A percentile compares a stretch with the other conserved stretches of the same genome.
These are phyloP conservation scores for Vidua chalybeata DNA, from an alignment of 2,113 vertebrate genomes.

Conservation along the genomic window DNA sequence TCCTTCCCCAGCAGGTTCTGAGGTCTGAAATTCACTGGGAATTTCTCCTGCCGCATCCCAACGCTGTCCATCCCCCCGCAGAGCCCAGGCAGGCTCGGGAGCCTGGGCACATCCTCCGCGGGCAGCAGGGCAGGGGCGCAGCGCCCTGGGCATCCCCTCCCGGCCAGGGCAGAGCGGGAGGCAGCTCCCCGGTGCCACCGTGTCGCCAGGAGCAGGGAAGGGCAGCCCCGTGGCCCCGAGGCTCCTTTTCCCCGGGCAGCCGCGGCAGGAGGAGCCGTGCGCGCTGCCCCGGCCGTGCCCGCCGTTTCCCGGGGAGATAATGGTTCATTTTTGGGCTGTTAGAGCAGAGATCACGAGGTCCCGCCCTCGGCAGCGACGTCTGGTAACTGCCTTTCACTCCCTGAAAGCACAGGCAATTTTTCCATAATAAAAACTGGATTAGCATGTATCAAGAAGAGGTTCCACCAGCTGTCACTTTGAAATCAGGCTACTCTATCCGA, in stretches of 20 bases:
- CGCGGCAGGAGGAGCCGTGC: background rate
- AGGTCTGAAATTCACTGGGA: background rate
- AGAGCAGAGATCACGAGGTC: constrained; percentile 76
- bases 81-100: fast-evolving
- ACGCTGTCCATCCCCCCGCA: fast-evolving
- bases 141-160: background rate
- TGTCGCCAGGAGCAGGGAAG: fast-evolving
- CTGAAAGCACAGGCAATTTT: constrained; percentile 89
- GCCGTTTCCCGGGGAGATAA: constrained; percentile 74
- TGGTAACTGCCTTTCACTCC: constrained; percentile 84
- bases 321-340: constrained; percentile 74
- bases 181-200: fast-evolving
- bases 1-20: background rate
- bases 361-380: constrained; percentile 76
- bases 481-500: constrained; percentile 87
- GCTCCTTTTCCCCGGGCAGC: background rate
- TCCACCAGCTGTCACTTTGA: constrained; percentile 97
- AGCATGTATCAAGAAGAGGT: constrained; percentile 92
- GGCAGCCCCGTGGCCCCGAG: no score
- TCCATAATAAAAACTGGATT: constrained; percentile 99
- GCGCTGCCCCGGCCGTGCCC: background rate
- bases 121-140: fast-evolving
- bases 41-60: background rate
- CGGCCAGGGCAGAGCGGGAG: background rate
- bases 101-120: background rate